Percentiles rank a stretch among this genome's conserved stretches.
Conservation (phyloP, 2,797 vertebrate species). For the Sus cebifrons region DNA sequence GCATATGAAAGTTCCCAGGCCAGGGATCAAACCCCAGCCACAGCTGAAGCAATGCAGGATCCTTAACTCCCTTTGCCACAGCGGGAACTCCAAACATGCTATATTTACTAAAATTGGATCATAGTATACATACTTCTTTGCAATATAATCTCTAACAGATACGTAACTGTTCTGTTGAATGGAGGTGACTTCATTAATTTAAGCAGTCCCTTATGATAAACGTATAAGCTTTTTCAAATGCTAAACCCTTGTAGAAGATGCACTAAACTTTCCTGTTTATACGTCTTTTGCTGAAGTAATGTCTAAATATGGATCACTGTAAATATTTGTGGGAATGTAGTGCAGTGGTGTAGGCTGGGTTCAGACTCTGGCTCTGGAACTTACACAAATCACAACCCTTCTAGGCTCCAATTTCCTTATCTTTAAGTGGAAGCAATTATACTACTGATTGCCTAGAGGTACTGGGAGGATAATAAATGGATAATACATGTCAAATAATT, state of each 20-base stretch:
- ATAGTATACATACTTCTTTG: background rate
- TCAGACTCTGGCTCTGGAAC: background rate
- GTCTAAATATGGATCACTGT: background rate
- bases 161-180: background rate
- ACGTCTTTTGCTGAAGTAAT: background rate
- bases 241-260: background rate
- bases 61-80: too few species aligned
- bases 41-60: too few species aligned
- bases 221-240: background rate
- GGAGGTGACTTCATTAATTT: background rate
- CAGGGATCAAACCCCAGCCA: too few species aligned
- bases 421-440: background rate
- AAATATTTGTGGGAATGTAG: background rate
- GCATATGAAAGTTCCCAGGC: too few species aligned
- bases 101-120: slow-evolving; percentile 35
- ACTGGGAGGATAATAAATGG: background rate
- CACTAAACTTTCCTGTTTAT: background rate
- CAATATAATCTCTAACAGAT: background rate
- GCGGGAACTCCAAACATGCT: background rate
- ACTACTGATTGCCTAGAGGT: too few species aligned
- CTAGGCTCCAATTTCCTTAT: background rate
- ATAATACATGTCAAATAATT: background rate
- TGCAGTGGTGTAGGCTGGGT: background rate
- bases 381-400: background rate
- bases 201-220: background rate